Percentiles rank a stretch among this genome's conserved stretches.
Conservation (phyloP, 1,140 invertebrate genomes). For the Mesaphorura yosii region DNA sequence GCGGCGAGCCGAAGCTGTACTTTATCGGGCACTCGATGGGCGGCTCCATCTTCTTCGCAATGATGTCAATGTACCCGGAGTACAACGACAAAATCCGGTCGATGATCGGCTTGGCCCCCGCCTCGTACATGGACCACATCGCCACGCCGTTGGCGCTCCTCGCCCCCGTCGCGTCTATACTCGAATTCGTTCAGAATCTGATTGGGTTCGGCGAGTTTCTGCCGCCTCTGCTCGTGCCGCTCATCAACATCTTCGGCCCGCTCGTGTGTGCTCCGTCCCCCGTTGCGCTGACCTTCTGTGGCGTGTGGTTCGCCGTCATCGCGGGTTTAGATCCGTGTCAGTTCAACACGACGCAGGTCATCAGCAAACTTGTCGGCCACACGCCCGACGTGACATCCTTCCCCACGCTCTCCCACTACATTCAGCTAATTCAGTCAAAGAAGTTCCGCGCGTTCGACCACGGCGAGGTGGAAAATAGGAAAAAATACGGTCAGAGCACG, state of each 20-base stretch:
- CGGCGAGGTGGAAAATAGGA: conserved; percentile 35
- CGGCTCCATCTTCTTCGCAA: conserved; percentile 35
- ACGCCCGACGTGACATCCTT: conserved; percentile 70
- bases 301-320: conserved; percentile 18
- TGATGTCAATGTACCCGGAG: conserved; percentile 33
- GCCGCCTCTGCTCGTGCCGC: conserved; percentile 15
- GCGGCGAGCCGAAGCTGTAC: conserved; percentile 26
- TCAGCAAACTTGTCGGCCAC: conserved; percentile 49
- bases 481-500: conserved; percentile 37
- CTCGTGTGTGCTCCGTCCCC: conserved; percentile 13
- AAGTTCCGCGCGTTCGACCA: conserved; percentile 35
- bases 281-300: conserved; percentile 20
- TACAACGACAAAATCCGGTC: conserved; percentile 32
- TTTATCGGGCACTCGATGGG: conserved; percentile 46
- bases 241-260: conserved; percentile 18
- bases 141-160: no score
- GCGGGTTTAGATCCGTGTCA: conserved; percentile 19
- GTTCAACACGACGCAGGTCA: neutral
- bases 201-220: conserved; percentile 18
- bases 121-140: conserved; percentile 48
- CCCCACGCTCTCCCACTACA: conserved; percentile 64
- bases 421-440: conserved; percentile 50
- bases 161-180: conserved; percentile 13
- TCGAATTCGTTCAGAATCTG: neutral
- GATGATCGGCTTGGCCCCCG: conserved; percentile 45